Evolutionary conservation across 2,797 vertebrate species (phyloP).

Genomic region (Rhynchonycteris naso): DNA sequence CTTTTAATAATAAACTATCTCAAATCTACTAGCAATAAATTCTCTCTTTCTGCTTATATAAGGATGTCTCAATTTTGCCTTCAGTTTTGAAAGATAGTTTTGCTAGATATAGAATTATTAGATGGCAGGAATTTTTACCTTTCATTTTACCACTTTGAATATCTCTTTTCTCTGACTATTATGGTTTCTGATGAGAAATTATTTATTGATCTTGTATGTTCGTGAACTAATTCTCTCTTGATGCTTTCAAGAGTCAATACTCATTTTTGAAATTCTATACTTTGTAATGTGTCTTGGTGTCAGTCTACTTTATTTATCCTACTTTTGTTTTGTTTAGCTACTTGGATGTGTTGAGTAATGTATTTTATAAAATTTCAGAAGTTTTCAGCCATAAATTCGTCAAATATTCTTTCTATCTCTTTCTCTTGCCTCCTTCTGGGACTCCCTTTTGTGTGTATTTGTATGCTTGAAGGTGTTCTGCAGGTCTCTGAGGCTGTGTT

Average conservation of each 20-base stretch:
- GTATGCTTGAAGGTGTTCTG: neutral
- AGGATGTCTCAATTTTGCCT: neutral
- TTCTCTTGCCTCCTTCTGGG: neutral
- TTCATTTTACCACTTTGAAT: neutral
- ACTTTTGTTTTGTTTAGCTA: neutral
- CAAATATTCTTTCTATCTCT: neutral
- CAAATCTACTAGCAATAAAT: neutral
- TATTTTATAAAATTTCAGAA: neutral
- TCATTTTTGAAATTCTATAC: neutral
- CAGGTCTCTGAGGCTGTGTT: neutral
- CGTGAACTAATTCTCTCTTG: neutral
- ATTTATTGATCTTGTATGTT: neutral
- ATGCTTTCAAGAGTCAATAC: neutral
- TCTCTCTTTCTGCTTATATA: neutral
- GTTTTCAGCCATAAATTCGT: neutral
- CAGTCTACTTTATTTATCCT: neutral
- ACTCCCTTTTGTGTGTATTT: neutral
- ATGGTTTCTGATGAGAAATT: neutral
- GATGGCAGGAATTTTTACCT: neutral
- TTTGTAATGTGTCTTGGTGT: neutral
- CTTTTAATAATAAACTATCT: neutral
- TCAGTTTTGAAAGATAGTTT: neutral
- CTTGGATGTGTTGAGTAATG: neutral
- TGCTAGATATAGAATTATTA: neutral
- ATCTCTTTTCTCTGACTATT: neutral